A percentile compares a stretch with the other conserved stretches of the same genome.
Evolutionary conservation across 2,113 vertebrate genomes (phyloP).

Genomic region (Rhineura floridana): DNA sequence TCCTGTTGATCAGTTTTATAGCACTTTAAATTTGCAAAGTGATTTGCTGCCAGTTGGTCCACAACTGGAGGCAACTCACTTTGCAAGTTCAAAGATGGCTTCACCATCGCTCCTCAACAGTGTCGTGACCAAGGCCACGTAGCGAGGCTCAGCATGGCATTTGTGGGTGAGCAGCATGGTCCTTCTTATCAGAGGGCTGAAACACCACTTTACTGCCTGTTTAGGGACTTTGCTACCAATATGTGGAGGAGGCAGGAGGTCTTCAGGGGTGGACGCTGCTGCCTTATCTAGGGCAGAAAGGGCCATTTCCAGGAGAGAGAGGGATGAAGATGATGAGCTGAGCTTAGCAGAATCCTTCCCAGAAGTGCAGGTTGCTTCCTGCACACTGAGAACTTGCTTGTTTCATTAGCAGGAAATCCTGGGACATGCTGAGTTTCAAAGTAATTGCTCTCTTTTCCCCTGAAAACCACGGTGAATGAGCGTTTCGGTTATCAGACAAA

Average conservation of each 20-base stretch:
- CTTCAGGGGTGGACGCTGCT: neutral
- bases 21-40: neutral
- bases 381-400: neutral
- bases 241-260: neutral
- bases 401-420: neutral
- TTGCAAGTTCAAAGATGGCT: neutral
- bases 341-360: neutral
- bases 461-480: constrained; percentile 18
- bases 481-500: neutral
- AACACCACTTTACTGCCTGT: neutral
- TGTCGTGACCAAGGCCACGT: neutral
- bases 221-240: neutral
- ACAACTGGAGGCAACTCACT: neutral
- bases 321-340: neutral
- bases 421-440: fast-evolving
- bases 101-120: too few relatives aligned
- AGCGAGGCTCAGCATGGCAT: neutral
- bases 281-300: neutral
- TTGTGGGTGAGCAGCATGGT: neutral
- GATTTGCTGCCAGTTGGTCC: neutral
- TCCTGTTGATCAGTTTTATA: neutral
- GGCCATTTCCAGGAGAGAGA: neutral
- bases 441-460: neutral
- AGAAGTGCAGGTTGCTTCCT: neutral
- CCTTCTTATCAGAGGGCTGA: neutral